These are phyloP conservation scores for Mythimna loreyi DNA, from an alignment of 2,888 invertebrate species.

Conservation along the genomic window DNA sequence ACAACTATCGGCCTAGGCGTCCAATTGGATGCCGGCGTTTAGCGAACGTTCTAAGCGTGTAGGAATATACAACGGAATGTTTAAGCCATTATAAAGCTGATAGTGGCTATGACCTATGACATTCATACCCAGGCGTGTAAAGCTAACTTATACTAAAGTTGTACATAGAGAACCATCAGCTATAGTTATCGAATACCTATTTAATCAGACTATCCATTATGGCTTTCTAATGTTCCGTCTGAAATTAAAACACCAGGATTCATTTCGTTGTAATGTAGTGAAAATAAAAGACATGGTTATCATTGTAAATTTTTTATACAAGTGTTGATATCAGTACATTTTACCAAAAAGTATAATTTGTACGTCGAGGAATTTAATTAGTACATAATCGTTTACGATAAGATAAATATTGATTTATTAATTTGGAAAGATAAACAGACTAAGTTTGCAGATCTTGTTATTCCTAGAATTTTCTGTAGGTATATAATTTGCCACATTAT, in stretches of 20 bases:
- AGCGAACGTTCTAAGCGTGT: no score
- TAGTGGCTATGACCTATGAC: no score
- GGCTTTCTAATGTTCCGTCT: not conserved
- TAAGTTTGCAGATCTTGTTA: slow-evolving; percentile 51
- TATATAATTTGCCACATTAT: not conserved
- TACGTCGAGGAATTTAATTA: slow-evolving; percentile 17
- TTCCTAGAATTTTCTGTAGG: slow-evolving; percentile 24
- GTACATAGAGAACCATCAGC: no score
- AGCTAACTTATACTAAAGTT: no score
- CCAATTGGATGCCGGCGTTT: no score
- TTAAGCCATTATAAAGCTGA: no score
- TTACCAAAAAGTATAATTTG: slow-evolving; percentile 15
- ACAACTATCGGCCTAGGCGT: no score
- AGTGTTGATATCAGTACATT: slow-evolving; percentile 12
- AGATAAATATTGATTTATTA: slow-evolving; percentile 27
- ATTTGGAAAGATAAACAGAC: slow-evolving; percentile 27
- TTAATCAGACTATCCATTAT: no score
- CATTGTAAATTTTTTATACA: slow-evolving; percentile 20
- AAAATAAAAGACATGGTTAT: slow-evolving; percentile 1
- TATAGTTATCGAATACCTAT: no score
- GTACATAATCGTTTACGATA: slow-evolving; percentile 40
- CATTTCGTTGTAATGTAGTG: not conserved
- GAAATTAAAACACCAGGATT: not conserved
- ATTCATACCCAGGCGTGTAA: no score
- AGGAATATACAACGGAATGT: no score